Conservation (phyloP, 2,888 invertebrate species). For the Disparrhopalites patrizii region DNA sequence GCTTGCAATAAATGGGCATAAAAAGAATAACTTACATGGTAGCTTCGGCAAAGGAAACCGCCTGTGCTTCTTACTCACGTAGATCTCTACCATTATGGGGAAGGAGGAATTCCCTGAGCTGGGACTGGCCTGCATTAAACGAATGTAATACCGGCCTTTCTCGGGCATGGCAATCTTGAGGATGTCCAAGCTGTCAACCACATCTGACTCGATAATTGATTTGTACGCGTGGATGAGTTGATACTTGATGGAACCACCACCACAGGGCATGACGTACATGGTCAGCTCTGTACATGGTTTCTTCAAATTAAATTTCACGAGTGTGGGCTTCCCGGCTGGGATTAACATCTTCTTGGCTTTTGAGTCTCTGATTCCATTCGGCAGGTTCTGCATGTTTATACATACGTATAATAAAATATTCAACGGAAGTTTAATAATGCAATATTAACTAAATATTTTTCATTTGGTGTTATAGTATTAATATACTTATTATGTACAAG, state of each 20-base stretch:
- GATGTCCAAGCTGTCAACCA: constrained; percentile 41
- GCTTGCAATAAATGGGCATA: too few relatives aligned
- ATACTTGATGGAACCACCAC: constrained; percentile 50
- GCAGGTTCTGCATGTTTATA: constrained; percentile 49
- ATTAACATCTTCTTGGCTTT: constrained; percentile 55
- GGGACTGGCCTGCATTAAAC: constrained; percentile 25
- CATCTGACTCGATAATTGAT: constrained; percentile 31
- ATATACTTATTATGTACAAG: too few relatives aligned
- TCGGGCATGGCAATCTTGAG: constrained; percentile 39
- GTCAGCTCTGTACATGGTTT: constrained; percentile 48
- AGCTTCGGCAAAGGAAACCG: constrained; percentile 57
- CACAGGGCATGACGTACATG: constrained; percentile 59
- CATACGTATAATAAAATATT: too few relatives aligned
- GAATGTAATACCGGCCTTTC: constrained; percentile 42
- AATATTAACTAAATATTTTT: too few relatives aligned
- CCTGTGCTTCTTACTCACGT: constrained; percentile 47
- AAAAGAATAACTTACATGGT: constrained; percentile 50
- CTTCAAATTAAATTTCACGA: constrained; percentile 45
- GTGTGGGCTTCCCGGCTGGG: constrained; percentile 22
- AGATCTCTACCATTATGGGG: constrained; percentile 46
- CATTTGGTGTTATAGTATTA: too few relatives aligned
- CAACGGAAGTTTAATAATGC: too few relatives aligned
- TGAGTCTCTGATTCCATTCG: constrained; percentile 55
- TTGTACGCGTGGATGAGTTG: constrained; percentile 39
- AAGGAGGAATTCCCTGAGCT: neutral